Evolutionary conservation across 2,797 vertebrate genomes (phyloP).

Genomic region (Manis javanica): DNA sequence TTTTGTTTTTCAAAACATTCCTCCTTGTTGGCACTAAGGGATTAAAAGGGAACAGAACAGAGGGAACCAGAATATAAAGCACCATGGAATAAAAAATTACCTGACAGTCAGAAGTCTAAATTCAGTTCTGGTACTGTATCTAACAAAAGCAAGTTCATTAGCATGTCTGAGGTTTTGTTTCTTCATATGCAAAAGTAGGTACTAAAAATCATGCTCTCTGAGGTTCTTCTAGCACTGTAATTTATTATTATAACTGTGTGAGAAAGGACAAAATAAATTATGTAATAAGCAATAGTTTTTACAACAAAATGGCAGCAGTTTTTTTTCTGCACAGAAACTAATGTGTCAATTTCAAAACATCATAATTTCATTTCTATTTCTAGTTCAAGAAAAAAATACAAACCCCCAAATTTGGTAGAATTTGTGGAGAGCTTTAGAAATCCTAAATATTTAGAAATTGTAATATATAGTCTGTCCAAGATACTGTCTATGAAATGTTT

Average conservation of each 20-base stretch:
- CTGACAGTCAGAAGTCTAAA: background rate
- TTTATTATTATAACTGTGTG: background rate
- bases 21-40: background rate
- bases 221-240: background rate
- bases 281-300: background rate
- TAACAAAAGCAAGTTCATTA: background rate
- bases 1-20: background rate
- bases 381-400: background rate
- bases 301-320: background rate
- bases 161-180: background rate
- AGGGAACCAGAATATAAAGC: background rate
- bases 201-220: background rate
- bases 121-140: background rate
- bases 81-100: background rate
- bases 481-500: slow-evolving; percentile 5
- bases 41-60: background rate
- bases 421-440: background rate
- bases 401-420: background rate
- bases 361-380: background rate
- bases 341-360: slow-evolving; percentile 38
- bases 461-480: background rate
- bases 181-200: background rate
- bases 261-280: background rate
- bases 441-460: background rate
- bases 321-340: background rate